These are phyloP conservation scores for Drosophila ironensis DNA, from an alignment of 1,140 invertebrate species.

Conservation along the genomic window DNA sequence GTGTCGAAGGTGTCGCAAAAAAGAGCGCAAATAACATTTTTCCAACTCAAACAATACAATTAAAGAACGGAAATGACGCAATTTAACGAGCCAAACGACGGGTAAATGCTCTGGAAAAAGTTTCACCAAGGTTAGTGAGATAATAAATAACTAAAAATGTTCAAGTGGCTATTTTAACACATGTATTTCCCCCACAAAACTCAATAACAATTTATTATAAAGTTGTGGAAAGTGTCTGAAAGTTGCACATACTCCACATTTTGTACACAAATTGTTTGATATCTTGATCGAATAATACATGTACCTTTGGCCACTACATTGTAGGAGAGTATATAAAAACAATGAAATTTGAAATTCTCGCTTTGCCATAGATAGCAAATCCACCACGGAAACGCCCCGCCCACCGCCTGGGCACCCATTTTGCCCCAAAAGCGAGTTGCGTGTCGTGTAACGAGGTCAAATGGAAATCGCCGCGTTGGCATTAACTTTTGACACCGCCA, in stretches of 20 bases:
- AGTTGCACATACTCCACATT: no score
- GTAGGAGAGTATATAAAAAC: constrained; percentile 17
- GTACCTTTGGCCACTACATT: neutral
- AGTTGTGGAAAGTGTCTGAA: no score
- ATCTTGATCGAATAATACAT: no score
- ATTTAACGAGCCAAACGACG: neutral
- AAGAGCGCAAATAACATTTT: constrained; percentile 60
- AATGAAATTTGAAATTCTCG: constrained; percentile 31
- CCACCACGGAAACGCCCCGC: constrained; percentile 25
- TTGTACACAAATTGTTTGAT: no score
- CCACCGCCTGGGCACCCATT: constrained; percentile 19
- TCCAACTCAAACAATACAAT: constrained; percentile 56
- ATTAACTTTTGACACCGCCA: constrained; percentile 76
- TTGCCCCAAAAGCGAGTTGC: constrained; percentile 18
- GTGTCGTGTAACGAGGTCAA: constrained; percentile 72
- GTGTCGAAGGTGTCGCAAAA: constrained; percentile 64
- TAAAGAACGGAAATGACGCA: constrained; percentile 1
- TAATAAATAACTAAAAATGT: neutral
- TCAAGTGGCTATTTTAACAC: no score
- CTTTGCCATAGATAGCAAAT: constrained; percentile 51
- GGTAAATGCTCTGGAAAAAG: neutral
- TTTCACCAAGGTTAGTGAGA: neutral
- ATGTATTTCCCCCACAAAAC: no score
- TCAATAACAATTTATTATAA: no score
- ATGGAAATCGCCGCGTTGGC: constrained; percentile 77